Evolutionary conservation across 1,140 invertebrate genomes (phyloP).

Genomic region (Melanaphis sacchari): DNA sequence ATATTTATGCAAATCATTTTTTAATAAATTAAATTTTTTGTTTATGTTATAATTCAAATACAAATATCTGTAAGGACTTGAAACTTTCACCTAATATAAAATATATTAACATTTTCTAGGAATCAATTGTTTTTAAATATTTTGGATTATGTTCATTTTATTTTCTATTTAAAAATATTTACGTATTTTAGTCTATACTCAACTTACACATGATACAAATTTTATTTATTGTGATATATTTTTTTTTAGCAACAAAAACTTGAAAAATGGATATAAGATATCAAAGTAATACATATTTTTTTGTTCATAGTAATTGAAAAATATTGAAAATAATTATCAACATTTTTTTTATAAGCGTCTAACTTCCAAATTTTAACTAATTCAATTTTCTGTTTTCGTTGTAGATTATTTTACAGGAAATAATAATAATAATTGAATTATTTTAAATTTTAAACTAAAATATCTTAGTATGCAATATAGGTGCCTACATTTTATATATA

Average conservation of each 20-base stretch:
- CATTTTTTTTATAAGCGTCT: neutral
- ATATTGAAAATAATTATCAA: no score
- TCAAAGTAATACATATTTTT: neutral
- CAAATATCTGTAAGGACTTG: neutral
- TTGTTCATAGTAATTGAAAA: neutral
- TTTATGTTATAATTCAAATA: neutral
- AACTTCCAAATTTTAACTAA: no score
- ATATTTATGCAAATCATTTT: neutral
- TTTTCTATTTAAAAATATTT: no score
- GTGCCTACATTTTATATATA: no score
- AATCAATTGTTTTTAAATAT: neutral
- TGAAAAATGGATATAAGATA: neutral
- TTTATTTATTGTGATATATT: neutral
- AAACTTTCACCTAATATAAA: neutral
- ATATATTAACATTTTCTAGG: neutral
- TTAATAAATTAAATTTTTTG: neutral
- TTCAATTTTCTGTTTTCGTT: neutral
- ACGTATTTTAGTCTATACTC: neutral
- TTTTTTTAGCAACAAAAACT: neutral
- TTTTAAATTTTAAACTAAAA: no score
- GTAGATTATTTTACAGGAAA: neutral
- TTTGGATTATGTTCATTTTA: no score
- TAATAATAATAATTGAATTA: neutral
- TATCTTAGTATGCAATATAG: no score
- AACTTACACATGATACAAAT: neutral